phyloP scores from a whole-genome alignment of 2,113 vertebrate genomes.

The Tachycineta bicolor region DNA sequence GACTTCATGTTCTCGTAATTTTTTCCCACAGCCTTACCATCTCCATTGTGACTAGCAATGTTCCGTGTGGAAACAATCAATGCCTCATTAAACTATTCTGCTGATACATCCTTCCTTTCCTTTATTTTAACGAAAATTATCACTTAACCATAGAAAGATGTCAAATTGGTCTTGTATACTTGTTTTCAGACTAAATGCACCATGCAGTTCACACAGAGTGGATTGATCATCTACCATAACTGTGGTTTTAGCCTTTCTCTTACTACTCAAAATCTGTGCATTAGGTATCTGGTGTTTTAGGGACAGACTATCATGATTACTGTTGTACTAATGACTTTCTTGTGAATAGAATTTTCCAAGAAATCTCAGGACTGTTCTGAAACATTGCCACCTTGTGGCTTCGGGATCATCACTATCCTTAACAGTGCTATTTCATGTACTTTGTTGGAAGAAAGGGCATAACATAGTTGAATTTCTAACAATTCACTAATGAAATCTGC shows the following conservation, averaged over 20 bases:
- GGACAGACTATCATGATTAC: neutral
- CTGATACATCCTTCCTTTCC: neutral
- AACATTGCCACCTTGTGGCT: slow-evolving; percentile 48
- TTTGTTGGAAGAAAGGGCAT: neutral
- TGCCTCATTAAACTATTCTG: neutral
- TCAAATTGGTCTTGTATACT: neutral
- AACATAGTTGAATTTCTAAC: neutral
- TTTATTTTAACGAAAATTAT: neutral
- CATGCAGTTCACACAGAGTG: neutral
- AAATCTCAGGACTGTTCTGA: neutral
- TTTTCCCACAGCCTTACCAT: neutral
- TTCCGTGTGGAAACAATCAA: neutral
- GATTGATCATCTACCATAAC: neutral
- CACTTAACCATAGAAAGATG: neutral
- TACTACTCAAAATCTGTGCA: neutral
- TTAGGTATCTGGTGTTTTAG: neutral
- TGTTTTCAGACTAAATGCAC: neutral
- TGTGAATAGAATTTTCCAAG: neutral
- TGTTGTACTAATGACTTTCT: neutral
- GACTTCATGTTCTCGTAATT: neutral
- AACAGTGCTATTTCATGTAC: neutral
- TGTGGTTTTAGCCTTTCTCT: neutral
- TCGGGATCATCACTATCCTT: neutral
- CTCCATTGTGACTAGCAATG: neutral
- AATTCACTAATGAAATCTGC: neutral